Conservation (phyloP, 2,113 vertebrate species). For the Salvelinus fontinalis region DNA sequence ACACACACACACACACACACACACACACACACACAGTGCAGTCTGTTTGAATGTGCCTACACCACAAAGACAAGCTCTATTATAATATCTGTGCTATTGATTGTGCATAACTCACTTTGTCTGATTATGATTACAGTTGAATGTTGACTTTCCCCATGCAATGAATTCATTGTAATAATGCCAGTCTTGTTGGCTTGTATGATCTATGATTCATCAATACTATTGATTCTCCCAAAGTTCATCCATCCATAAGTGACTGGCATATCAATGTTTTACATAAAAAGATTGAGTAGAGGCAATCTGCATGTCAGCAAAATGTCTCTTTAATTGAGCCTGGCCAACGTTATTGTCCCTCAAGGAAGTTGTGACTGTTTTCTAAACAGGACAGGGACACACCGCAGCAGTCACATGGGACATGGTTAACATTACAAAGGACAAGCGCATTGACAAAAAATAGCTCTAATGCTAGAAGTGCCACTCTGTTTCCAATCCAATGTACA, state of each 20-base stretch:
- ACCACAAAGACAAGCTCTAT: constrained; percentile 68
- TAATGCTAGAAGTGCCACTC: constrained; percentile 16
- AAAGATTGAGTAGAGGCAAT: constrained; percentile 72
- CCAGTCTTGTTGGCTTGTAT: constrained; percentile 84
- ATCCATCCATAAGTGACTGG: constrained; percentile 87
- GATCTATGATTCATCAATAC: constrained; percentile 84
- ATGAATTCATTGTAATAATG: constrained; percentile 84
- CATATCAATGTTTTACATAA: constrained; percentile 84
- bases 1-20: constrained; percentile 36
- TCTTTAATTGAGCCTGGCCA: constrained; percentile 69
- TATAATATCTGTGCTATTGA: constrained; percentile 90
- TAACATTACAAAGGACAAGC: constrained; percentile 71
- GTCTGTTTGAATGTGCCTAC: constrained; percentile 52
- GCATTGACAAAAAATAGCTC: constrained; percentile 41
- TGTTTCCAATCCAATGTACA: constrained; percentile 38
- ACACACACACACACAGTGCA: constrained; percentile 52
- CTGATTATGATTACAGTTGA: constrained; percentile 90
- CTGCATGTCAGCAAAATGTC: constrained; percentile 79
- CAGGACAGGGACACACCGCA: constrained; percentile 63
- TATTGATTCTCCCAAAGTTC: constrained; percentile 86
- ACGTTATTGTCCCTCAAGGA: constrained; percentile 73
- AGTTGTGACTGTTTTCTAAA: constrained; percentile 73
- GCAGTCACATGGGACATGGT: constrained; percentile 69
- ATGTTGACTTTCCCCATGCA: constrained; percentile 80
- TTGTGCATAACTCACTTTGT: constrained; percentile 91